Evolutionary conservation across 2,888 invertebrate species (phyloP).

Genomic region (Carcina quercana): DNA sequence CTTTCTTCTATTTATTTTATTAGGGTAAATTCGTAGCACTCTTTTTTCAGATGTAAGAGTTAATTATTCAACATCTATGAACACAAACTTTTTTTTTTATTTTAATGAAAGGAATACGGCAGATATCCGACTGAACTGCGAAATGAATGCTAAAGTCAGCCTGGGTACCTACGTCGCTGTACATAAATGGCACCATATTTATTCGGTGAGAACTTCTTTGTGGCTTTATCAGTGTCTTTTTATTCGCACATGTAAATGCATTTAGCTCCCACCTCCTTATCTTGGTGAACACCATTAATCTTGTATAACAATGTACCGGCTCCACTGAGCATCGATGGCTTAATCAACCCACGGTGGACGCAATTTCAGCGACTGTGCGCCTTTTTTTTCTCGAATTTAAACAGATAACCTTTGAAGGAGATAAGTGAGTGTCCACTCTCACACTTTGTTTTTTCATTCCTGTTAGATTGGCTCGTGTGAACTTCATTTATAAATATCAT

Average conservation of each 20-base stretch:
- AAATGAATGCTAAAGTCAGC: too few species aligned
- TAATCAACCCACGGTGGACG: slow-evolving; percentile 49
- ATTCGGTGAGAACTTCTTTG: slow-evolving; percentile 55
- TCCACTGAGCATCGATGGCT: slow-evolving; percentile 54
- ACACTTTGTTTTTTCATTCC: background rate
- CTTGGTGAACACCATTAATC: slow-evolving; percentile 67
- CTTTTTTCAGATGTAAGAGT: too few species aligned
- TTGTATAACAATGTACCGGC: slow-evolving; percentile 67
- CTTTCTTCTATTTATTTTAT: too few species aligned
- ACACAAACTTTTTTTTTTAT: too few species aligned
- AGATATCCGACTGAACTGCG: too few species aligned
- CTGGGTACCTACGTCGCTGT: slow-evolving; percentile 22
- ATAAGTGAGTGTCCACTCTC: slow-evolving; percentile 1
- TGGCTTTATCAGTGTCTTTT: slow-evolving; percentile 62
- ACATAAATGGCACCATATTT: slow-evolving; percentile 38
- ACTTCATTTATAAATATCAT: too few species aligned
- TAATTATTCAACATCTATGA: too few species aligned
- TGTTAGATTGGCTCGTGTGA: too few species aligned
- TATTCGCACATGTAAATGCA: slow-evolving; percentile 73
- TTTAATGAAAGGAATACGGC: too few species aligned
- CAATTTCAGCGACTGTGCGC: slow-evolving; percentile 21
- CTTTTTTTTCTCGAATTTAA: slow-evolving; percentile 1
- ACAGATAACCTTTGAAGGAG: slow-evolving; percentile 4
- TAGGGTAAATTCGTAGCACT: too few species aligned
- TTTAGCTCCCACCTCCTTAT: slow-evolving; percentile 70